Evolutionary conservation across 2,113 vertebrate species (phyloP), one percentile per base, ranked within the genome.

Genomic region (Pomatostomus ruficeps): DNA sequence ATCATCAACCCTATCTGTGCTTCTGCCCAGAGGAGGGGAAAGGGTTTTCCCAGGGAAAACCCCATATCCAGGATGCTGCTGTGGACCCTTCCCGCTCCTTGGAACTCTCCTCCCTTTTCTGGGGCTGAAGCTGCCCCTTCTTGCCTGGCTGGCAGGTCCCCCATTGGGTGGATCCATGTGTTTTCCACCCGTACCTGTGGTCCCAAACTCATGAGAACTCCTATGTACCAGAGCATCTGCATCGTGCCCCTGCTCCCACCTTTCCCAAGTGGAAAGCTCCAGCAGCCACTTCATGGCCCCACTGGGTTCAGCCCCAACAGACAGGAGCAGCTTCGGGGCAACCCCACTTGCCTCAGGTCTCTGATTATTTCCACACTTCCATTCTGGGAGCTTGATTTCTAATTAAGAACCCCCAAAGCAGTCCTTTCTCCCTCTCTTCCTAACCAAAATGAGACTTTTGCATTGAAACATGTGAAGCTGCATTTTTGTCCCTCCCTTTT

Each of bases 81-180:
- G 2, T 26, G 45, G 63, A 28, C 14, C n/a, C 28, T 25, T 59
- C 45, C 33, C 40, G 12, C 80, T 70, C 42, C 23, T 33, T 55
- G 21, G 5, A 35, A 26, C 26, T 26, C 33, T 75, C 14, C 38
- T 73, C 46, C 2, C 22, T 62, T 29, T 65, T 7, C 29, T 5
- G 14, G 35, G 33, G 14, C 28, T 2, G 10, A 61, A 55, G 33
- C 23, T 57, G 45, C 5, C 31, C 45, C 36, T 77, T 80, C 38
- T 42, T 26, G 10, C 54, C 36, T 40, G 28, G 28, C 58, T 19
- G 3, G 22, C 21, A 48, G 33, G 12, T 43, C 6, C 9, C 22
- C 16, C 19, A 23, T 31, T 0, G 0, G 40, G 3, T 3, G 0
- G 59, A 74, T 38, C 38, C 31, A 4, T 0, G 11, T 1, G 1